These are phyloP conservation scores for Nyctibius grandis DNA, from an alignment of 2,797 vertebrate genomes.

Conservation along the genomic window DNA sequence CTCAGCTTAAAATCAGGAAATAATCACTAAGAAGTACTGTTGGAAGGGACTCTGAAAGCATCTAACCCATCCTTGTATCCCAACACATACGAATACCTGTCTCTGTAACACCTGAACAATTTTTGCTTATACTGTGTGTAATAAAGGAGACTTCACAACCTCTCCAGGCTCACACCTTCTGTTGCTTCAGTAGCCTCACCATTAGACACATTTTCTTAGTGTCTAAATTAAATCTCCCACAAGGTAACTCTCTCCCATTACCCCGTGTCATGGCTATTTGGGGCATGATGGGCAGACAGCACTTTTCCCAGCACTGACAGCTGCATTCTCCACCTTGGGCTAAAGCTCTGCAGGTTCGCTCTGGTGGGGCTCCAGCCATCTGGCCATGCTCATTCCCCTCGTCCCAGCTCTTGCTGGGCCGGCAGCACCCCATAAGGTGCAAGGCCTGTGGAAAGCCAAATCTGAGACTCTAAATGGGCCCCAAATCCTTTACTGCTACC, in stretches of 20 bases:
- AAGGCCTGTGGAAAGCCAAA: background rate
- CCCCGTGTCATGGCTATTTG: rapidly evolving
- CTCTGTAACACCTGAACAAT: background rate
- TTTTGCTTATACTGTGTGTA: background rate
- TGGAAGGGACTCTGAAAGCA: background rate
- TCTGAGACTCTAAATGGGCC: background rate
- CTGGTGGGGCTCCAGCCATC: background rate
- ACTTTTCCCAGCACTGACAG: background rate
- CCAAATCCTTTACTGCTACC: background rate
- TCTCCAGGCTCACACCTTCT: background rate
- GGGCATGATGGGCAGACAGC: background rate
- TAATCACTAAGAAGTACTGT: background rate
- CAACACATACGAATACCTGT: background rate
- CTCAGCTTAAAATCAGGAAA: background rate
- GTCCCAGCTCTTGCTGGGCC: rapidly evolving
- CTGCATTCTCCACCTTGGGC: background rate
- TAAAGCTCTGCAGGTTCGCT: rapidly evolving
- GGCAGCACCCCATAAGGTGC: background rate
- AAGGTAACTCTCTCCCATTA: background rate
- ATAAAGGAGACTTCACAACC: background rate
- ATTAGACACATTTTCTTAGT: background rate
- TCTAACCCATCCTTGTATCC: background rate
- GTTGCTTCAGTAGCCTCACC: background rate
- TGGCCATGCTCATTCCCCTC: background rate
- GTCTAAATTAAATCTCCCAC: background rate